A percentile compares a stretch with the other conserved stretches of the same genome.
Evolutionary conservation across 2,113 vertebrate species (phyloP).

Genomic region (Neoarius graeffei): DNA sequence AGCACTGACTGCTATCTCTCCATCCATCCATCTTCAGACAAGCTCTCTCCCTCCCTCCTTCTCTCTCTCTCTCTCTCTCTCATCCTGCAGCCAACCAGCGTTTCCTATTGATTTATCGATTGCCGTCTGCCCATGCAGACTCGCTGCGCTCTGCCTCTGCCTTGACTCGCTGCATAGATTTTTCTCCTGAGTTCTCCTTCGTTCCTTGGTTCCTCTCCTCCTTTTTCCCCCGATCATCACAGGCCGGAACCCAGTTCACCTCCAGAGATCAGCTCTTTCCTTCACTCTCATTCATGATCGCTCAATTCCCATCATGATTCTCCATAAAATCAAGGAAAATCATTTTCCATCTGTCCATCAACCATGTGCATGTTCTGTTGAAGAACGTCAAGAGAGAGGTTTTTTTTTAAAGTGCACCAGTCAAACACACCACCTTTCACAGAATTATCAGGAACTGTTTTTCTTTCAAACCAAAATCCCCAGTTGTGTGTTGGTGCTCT

Average conservation of each 20-base stretch:
- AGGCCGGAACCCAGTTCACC: conserved; percentile 41
- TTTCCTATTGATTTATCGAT: conserved; percentile 99
- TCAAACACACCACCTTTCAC: not conserved
- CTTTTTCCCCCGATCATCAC: conserved; percentile 31
- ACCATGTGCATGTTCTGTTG: not conserved
- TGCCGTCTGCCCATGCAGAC: conserved; percentile 89
- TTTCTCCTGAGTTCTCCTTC: conserved; percentile 72
- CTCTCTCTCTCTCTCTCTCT: not conserved
- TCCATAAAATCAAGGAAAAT: not conserved
- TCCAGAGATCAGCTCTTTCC: conserved; percentile 64
- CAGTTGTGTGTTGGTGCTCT: not conserved
- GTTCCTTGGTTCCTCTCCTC: conserved; percentile 56
- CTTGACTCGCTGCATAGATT: conserved; percentile 81
- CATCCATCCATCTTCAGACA: conserved; percentile 90
- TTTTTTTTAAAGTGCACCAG: not conserved
- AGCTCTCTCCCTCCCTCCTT: conserved; percentile 76
- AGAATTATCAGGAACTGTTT: not conserved
- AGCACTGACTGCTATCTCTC: conserved; percentile 75
- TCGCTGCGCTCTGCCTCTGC: conserved; percentile 76
- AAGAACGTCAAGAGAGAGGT: not conserved
- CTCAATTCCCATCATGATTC: conserved; percentile 18
- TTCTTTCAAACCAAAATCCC: too few species aligned
- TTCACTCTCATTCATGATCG: conserved; percentile 47
- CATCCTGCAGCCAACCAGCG: conserved; percentile 93
- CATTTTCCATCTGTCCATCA: not conserved